Conservation (phyloP, 2,113 vertebrate species). For the Dicentrarchus labrax region DNA sequence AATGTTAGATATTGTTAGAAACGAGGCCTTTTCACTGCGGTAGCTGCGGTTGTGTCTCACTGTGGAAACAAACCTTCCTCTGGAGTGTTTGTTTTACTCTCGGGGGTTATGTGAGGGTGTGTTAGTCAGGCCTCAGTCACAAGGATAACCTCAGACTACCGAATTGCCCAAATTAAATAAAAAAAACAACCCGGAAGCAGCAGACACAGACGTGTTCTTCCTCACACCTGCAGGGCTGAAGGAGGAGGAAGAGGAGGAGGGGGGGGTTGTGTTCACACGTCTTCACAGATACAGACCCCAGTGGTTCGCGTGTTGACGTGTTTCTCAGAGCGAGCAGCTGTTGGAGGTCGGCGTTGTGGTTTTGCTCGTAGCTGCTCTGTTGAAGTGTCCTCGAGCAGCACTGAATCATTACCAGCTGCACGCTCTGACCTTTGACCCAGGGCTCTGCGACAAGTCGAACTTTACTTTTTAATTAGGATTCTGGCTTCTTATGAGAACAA, state of each 20-base stretch:
- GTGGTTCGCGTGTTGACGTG: background rate
- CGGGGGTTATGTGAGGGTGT: background rate
- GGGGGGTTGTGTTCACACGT: background rate
- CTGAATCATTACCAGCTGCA: background rate
- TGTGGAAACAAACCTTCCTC: background rate
- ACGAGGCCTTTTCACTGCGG: no score
- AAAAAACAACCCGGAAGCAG: background rate
- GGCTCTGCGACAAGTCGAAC: no score
- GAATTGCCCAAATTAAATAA: background rate
- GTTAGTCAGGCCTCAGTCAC: constrained; percentile 63
- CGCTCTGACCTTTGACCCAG: background rate
- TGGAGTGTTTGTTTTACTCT: background rate
- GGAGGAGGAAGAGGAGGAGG: no score
- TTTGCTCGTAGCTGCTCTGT: no score
- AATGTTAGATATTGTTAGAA: no score
- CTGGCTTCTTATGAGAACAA: no score
- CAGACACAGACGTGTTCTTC: background rate
- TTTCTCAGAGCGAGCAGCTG: background rate
- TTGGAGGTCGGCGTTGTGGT: rapidly evolving
- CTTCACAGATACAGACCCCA: background rate
- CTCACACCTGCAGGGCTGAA: background rate
- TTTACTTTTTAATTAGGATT: no score
- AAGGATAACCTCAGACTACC: constrained; percentile 33
- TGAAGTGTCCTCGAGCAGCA: no score
- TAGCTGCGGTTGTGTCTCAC: background rate